phyloP scores from a whole-genome alignment of 2,113 vertebrate genomes.

The Stigmatopora argus region DNA sequence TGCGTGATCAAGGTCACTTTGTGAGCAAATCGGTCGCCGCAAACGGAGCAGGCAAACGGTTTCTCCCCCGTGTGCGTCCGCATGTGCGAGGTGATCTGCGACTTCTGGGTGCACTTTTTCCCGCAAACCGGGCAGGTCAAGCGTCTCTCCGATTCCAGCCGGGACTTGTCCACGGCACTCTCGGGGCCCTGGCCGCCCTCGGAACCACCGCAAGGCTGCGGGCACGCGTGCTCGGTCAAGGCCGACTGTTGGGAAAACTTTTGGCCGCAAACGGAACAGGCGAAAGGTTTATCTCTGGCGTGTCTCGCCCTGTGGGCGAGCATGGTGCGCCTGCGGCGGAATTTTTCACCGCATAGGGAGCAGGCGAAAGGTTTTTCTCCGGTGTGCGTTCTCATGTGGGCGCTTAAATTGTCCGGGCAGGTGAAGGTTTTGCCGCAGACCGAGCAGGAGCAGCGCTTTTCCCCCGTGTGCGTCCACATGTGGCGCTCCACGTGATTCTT shows the following conservation, averaged over 20 bases:
- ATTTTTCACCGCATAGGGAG: not conserved
- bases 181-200: not conserved
- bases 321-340: not conserved
- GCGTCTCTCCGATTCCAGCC: not conserved
- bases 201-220: too few relatives aligned
- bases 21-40: not conserved
- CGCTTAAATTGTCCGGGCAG: not conserved
- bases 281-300: not conserved
- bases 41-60: not conserved
- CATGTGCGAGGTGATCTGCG: not conserved
- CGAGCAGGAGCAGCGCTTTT: not conserved
- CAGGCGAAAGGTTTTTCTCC: not conserved
- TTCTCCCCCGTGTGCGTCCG: not conserved
- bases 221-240: not conserved
- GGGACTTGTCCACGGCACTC: not conserved
- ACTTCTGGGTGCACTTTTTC: not conserved
- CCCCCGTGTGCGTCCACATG: not conserved
- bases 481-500: not conserved
- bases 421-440: not conserved
- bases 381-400: not conserved
- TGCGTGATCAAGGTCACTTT: not conserved
- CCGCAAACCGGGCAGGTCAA: not conserved
- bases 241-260: not conserved
- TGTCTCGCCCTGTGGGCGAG: not conserved
- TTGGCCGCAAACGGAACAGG: not conserved